Base-by-base conservation (phyloP, 2,888 invertebrate genomes). In the Macropis europaea region DNA sequence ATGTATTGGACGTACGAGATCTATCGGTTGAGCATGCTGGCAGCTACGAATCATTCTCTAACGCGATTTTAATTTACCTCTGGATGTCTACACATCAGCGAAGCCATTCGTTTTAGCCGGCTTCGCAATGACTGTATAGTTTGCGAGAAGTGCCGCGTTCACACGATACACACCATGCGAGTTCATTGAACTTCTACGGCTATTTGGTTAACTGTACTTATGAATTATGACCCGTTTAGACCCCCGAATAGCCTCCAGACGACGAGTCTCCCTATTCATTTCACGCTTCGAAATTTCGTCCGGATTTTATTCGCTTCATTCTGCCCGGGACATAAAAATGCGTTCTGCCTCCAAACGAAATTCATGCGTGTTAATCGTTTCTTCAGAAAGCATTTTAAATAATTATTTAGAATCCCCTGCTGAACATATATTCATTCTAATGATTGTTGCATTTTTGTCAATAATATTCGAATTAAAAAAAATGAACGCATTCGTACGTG, bases 201-300 rank as follows among this genome's bases (percentile, higher is more conserved):
- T 80, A 73, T 82, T 78, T 76, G 73, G 82, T 76, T 80, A 82
- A 82, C 81, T 76, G 82, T 78, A 71, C 71, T 74, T 77, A 75
- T 67, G 71, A 79, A 79, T 74, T 79, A 71, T 59, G 66, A 68
- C 50, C 45, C 43, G 47, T 28, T 61, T 63, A 66, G 53, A 57
- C 19, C 26, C 7, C 62, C 61, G 32, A 71, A 71, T 48, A 66
- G 53, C 56, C 34, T 19, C 30, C 45, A 48, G 36, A 48, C 50
- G 36, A 50, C 17, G 34, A 34, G 17, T 26, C 48, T 40, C 43
- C 28, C 48, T 28, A 48, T 32, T 50, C 30, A 48, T 30, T 22
- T 17, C 7, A 24, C n/a, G 15, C 6, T n/a, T 13, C 26, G 48
- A 48, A 48, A 22, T 43, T 56, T 42, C 43, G 3, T 32, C 6